Base-by-base conservation (phyloP, 2,888 invertebrate species). In the Thecophora atra region DNA sequence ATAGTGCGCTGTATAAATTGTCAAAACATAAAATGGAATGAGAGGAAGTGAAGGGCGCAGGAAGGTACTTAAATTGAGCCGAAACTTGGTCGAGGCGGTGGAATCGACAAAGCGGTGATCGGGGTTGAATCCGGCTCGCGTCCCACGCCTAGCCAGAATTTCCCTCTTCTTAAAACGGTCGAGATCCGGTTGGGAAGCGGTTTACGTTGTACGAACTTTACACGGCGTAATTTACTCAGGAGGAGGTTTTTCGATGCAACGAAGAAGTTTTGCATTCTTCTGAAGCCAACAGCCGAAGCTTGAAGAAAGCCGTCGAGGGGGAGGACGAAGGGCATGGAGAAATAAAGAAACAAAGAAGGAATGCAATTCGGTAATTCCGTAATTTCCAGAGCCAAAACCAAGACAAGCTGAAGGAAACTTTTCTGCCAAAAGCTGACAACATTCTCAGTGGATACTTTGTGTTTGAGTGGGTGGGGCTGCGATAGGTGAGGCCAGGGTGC, bases 381-480 rank as follows among this genome's bases (percentile, higher is more conserved):
- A 37, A 8, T n/a, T 47, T 11, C 47, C 4, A 5, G 47, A 47
- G 13, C 47, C 47, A 47, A 47, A 17, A 47, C 37, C 37, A 11
- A 37, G 37, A 37, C 37, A 37, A 37, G 6, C 11, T 2, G 37
- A 37, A 54, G n/a, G 54, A 54, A 54, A 21, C n/a, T n/a, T 21
- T 19, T 54, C 54, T 21, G 21, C 24, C 21, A 54, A 54, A 37
- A 37, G 37, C 37, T 37, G 37, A 37, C 6, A 6, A 47, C 15
- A 58, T 58, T 58, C 28, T 19, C 28, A 15, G 28, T 24, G 28
- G 3, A 58, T 58, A 58, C 15, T 58, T 58, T 58, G 24, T 54
- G 6, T 3, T 8, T 21, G 11, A 28, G 17, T 15, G 26, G 17
- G 58, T 17, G 26, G 58, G 2, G 26, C 4, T n/a, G 24, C 19